Percentiles rank a stretch among this genome's conserved stretches.
These are phyloP conservation scores for Vidua chalybeata DNA, from an alignment of 2,113 vertebrate species.

Conservation along the genomic window DNA sequence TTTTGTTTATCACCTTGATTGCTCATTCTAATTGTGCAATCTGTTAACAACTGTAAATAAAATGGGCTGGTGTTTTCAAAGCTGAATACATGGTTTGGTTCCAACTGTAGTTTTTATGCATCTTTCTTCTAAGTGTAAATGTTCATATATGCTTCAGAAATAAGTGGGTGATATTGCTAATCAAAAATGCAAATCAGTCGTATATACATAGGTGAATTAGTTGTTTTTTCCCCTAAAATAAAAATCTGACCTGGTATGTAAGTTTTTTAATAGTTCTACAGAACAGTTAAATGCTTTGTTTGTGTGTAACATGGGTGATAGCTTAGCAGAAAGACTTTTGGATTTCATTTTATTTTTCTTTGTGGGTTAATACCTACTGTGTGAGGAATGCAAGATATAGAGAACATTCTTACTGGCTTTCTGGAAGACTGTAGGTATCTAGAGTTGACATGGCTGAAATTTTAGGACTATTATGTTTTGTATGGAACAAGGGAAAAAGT, in stretches of 20 bases:
- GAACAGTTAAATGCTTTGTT: neutral
- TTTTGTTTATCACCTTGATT: neutral
- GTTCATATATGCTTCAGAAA: neutral
- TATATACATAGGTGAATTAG: neutral
- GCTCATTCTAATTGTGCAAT: neutral
- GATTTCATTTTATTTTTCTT: neutral
- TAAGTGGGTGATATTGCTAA: neutral
- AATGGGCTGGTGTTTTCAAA: neutral
- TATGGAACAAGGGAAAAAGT: neutral
- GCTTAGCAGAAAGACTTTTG: neutral
- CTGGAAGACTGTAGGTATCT: neutral
- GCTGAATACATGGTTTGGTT: neutral
- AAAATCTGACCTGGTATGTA: neutral
- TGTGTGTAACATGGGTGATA: neutral
- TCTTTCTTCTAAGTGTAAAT: neutral
- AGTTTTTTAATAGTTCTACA: neutral
- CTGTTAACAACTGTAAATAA: neutral
- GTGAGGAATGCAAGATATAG: neutral
- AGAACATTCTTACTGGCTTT: neutral
- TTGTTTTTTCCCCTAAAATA: neutral
- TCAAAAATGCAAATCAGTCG: neutral
- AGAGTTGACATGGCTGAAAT: neutral
- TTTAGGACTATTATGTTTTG: neutral
- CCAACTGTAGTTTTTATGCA: neutral
- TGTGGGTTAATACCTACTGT: neutral